Evolutionary conservation across 2,113 vertebrate genomes (phyloP), one percentile per base, ranked within the genome.

Genomic region (Probosciger aterrimus): DNA sequence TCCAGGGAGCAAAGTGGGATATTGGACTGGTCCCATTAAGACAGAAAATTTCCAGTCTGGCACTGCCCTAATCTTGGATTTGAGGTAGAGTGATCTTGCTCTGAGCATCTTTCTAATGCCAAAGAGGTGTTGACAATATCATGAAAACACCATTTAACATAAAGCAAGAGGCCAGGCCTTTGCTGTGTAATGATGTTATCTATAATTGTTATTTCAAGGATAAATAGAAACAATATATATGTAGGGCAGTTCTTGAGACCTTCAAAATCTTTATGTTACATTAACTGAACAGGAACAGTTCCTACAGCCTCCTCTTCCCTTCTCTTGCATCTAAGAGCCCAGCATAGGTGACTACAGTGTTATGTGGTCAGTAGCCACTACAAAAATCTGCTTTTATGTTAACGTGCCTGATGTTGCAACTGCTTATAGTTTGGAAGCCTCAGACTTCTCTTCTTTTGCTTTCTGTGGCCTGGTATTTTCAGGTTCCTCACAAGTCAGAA

Each of bases 401-500:
- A 50, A 50, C 9, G 31, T 1, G 6, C 88, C 74, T 68, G 77
- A 68, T 65, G 60, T 90, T 88, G 80, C 67, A 91, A 62, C 33
- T 2, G 4, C 28, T 64, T 84, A 80, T 74, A 27, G 75, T 89
- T 75, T 57, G 82, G 43, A 80, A 92, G 50, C 69, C 39, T 64
- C 69, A 64, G 73, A 68, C 65, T 92, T 96, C 86, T 91, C 55
- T 49, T 91, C 33, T 80, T 95, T 74, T 93, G 43, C 86, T 82
- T 84, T 67, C 79, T 46, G 39, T 59, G 53, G 23, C 65, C n/a
- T 44, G n/a, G 20, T 53, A 74, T 87, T 94, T 89, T 80, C 86
- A 46, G 49, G 90, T 84, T 92, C 53, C 71, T 97, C 92, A 75
- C 90, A 96, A 96, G 92, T 41, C 92, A 95, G 82, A 71, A 31